Evolutionary conservation across 2,113 vertebrate genomes (phyloP).

Genomic region (Tauraco erythrolophus): DNA sequence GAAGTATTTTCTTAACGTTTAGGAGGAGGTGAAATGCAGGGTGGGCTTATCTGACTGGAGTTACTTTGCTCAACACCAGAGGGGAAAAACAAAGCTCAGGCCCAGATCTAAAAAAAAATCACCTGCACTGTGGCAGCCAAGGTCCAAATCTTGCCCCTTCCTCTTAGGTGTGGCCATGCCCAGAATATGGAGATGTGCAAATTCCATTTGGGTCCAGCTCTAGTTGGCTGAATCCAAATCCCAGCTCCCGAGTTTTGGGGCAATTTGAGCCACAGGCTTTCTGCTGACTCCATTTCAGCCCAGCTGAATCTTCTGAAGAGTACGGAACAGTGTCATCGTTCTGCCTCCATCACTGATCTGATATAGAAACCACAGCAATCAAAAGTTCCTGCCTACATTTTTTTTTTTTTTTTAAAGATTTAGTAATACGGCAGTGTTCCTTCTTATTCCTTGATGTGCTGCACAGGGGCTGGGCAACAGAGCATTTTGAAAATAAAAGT

Average conservation of each 20-base stretch:
- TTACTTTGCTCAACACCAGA: background rate
- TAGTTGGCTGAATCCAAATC: background rate
- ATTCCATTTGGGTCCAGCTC: background rate
- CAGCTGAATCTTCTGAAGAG: background rate
- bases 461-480: background rate
- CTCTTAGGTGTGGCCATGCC: background rate
- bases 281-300: background rate
- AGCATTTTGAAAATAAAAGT: background rate
- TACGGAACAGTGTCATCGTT: background rate
- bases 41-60: rapidly evolving
- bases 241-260: background rate
- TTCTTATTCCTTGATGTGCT: background rate
- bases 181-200: background rate
- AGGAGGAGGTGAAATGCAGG: background rate
- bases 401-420: background rate
- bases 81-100: background rate
- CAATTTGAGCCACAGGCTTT: background rate
- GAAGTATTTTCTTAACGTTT: background rate
- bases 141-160: background rate
- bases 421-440: background rate
- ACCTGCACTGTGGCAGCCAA: background rate
- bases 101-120: background rate
- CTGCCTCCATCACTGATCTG: background rate
- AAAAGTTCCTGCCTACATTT: background rate
- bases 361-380: background rate